Evolutionary conservation across 1,140 invertebrate species (phyloP).

Genomic region (Magallana gigas): DNA sequence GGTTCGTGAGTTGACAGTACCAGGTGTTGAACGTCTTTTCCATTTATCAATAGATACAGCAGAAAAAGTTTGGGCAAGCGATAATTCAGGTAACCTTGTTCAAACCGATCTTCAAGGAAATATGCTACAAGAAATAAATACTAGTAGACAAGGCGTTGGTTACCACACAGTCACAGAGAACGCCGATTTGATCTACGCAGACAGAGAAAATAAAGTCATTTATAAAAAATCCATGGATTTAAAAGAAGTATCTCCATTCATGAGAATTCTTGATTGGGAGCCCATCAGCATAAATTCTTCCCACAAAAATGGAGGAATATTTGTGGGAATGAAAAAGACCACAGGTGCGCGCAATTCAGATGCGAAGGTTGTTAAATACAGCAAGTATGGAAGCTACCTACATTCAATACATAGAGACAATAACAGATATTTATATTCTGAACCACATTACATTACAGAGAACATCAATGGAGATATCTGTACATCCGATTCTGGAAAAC

Average conservation of each 20-base stretch:
- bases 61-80: background rate
- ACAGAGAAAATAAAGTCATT: background rate
- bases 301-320: too few species aligned
- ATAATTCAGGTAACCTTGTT: background rate
- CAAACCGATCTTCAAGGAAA: background rate
- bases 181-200: background rate
- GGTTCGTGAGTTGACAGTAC: background rate
- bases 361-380: background rate
- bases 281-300: background rate
- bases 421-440: background rate
- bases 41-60: background rate
- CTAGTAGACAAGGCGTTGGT: background rate
- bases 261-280: background rate
- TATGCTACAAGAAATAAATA: background rate
- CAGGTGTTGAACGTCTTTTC: background rate
- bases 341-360: background rate
- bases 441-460: background rate
- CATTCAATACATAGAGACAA: background rate
- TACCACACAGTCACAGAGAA: background rate
- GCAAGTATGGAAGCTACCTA: background rate
- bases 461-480: background rate
- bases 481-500: background rate
- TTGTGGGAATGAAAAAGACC: background rate
- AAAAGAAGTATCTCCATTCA: background rate
- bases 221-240: background rate